These are phyloP conservation scores for Boloria selene DNA, from an alignment of 2,888 invertebrate genomes.

Conservation along the genomic window DNA sequence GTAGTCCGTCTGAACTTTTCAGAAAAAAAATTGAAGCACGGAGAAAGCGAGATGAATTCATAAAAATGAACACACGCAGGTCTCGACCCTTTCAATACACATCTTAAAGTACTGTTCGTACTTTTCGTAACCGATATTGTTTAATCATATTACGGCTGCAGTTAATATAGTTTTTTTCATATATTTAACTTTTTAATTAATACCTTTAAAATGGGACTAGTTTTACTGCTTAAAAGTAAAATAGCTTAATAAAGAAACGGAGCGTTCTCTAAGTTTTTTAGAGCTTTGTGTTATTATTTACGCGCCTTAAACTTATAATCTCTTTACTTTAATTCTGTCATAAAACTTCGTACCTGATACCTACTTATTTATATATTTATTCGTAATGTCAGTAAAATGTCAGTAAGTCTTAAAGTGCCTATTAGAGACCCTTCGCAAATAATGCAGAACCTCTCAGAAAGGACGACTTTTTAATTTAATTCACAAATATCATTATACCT, in stretches of 20 bases:
- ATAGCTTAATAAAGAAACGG: conserved; percentile 12
- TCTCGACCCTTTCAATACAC: too few species aligned
- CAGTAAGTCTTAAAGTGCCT: background rate
- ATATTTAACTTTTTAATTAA: background rate
- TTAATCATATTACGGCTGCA: background rate
- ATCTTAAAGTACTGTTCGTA: too few species aligned
- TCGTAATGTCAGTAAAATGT: conserved; percentile 1
- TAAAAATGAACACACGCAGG: too few species aligned
- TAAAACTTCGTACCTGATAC: conserved; percentile 12
- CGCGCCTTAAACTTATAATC: conserved; percentile 8
- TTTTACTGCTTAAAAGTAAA: conserved; percentile 11
- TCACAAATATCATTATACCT: too few species aligned
- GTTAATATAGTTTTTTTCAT: background rate
- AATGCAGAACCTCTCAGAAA: too few species aligned
- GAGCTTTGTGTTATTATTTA: conserved; percentile 8
- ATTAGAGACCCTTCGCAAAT: background rate
- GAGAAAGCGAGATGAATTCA: too few species aligned
- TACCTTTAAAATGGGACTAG: background rate
- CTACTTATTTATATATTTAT: conserved; percentile 1
- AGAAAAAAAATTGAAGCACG: too few species aligned
- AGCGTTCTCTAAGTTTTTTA: conserved; percentile 7
- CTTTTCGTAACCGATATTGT: too few species aligned
- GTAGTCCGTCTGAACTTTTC: too few species aligned
- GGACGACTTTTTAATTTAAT: too few species aligned
- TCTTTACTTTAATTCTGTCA: conserved; percentile 10